phyloP scores from a whole-genome alignment of 2,797 vertebrate species.

The Rhinatrema bivittatum region DNA sequence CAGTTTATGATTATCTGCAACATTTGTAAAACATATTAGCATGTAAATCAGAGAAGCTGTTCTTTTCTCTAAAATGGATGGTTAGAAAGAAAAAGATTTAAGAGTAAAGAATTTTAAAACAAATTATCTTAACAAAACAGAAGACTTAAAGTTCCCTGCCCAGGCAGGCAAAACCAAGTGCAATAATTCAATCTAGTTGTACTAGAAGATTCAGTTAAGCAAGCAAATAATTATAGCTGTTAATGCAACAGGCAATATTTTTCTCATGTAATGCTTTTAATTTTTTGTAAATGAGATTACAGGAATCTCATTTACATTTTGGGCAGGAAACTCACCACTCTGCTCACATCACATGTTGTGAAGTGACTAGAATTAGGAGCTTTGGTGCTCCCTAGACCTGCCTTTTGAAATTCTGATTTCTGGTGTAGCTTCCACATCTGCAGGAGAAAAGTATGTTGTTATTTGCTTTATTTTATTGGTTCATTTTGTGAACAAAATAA shows the following conservation, averaged over 20 bases:
- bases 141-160: slow-evolving; percentile 10
- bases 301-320: slow-evolving; percentile 52
- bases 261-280: slow-evolving; percentile 63
- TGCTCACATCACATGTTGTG: slow-evolving; percentile 80
- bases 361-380: slow-evolving; percentile 80
- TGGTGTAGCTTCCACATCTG: slow-evolving; percentile 92
- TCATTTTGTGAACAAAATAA: too few species aligned
- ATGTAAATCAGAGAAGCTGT: background rate
- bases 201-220: slow-evolving; percentile 41
- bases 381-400: slow-evolving; percentile 91
- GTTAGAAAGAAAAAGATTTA: slow-evolving; percentile 5
- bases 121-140: slow-evolving; percentile 9
- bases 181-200: slow-evolving; percentile 26
- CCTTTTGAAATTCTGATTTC: slow-evolving; percentile 94
- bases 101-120: slow-evolving; percentile 13
- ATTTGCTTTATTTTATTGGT: slow-evolving; percentile 58
- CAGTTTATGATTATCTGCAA: too few species aligned
- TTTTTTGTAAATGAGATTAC: slow-evolving; percentile 63
- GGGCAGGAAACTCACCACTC: slow-evolving; percentile 83
- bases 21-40: background rate
- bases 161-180: slow-evolving; percentile 17
- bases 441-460: slow-evolving; percentile 91
- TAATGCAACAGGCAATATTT: slow-evolving; percentile 56
- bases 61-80: background rate
- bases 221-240: slow-evolving; percentile 58